phyloP scores from a whole-genome alignment of 2,113 vertebrate genomes.

The Candoia aspera region DNA sequence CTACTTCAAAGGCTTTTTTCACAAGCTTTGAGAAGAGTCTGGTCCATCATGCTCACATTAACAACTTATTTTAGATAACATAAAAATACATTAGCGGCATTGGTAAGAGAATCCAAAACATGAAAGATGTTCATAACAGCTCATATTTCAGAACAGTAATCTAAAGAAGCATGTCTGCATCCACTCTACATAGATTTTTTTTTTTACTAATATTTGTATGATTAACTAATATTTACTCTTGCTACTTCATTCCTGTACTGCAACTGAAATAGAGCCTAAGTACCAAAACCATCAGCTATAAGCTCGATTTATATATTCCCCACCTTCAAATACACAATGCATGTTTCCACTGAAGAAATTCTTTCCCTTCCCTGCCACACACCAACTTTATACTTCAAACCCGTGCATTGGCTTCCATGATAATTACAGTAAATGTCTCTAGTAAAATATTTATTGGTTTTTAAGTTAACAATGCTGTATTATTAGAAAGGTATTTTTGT shows the following conservation, averaged over 20 bases:
- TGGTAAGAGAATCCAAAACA: neutral
- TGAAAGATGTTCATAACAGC: neutral
- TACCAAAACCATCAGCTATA: neutral
- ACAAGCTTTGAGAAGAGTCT: neutral
- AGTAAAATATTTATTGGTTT: conserved; percentile 8
- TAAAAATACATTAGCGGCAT: neutral
- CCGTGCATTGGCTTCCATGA: neutral
- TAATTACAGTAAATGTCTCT: neutral
- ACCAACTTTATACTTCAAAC: neutral
- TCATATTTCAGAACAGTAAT: neutral
- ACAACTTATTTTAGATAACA: neutral
- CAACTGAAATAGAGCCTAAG: neutral
- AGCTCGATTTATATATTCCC: neutral
- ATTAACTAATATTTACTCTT: neutral
- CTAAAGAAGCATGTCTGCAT: neutral
- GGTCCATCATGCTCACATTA: neutral
- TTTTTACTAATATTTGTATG: neutral
- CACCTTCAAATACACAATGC: neutral
- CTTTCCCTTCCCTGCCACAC: neutral
- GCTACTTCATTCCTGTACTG: neutral
- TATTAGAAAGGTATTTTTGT: neutral
- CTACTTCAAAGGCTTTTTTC: neutral
- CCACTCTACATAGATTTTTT: neutral
- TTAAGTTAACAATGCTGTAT: neutral
- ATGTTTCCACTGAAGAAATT: neutral